phyloP scores from a whole-genome alignment of 2,113 vertebrate species.

The Spermophilus dauricus region DNA sequence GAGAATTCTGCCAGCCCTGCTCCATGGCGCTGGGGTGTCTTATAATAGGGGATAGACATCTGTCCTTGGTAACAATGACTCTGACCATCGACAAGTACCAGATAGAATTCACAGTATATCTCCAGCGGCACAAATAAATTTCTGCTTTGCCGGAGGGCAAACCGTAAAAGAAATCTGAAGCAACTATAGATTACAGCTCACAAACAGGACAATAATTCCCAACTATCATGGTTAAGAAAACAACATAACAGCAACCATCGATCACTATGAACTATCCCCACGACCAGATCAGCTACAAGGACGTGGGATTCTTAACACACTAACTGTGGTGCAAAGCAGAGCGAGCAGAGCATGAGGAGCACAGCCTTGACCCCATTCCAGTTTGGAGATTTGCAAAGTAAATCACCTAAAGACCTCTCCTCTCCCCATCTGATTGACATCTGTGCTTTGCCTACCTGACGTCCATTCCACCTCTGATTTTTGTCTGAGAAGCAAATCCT shows the following conservation, averaged over 20 bases:
- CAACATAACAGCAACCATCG: neutral
- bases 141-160: neutral
- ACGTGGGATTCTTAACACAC: neutral
- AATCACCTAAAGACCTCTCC: neutral
- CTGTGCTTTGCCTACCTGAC: neutral
- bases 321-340: neutral
- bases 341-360: no score
- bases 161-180: conserved; percentile 32
- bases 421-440: neutral
- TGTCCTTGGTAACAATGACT: neutral
- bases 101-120: neutral
- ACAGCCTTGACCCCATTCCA: neutral
- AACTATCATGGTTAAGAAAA: neutral
- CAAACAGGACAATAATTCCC: conserved; percentile 5
- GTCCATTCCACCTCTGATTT: neutral
- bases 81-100: neutral
- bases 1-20: neutral
- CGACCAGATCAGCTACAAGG: neutral
- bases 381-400: neutral
- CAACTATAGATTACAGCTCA: neutral
- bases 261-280: neutral
- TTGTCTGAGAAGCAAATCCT: neutral
- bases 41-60: neutral
- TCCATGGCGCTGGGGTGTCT: neutral
- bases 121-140: neutral